Conservation (phyloP, 2,113 vertebrate genomes). For the Muscicapa adusta region DNA sequence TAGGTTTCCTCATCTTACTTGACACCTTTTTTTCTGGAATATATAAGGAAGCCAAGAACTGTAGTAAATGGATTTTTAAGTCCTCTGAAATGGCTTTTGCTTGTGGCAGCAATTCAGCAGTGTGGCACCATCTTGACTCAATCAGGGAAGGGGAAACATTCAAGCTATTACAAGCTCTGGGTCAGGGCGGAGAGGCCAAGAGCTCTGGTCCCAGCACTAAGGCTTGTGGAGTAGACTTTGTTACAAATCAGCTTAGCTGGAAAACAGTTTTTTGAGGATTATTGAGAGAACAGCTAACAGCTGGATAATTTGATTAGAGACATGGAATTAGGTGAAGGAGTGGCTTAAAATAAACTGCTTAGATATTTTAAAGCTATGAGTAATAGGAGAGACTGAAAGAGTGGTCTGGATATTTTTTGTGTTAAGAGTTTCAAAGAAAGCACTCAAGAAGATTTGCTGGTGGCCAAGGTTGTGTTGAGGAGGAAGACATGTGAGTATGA, state of each 20-base stretch:
- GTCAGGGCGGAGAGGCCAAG: neutral
- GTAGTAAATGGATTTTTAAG: neutral
- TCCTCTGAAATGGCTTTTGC: neutral
- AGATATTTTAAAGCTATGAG: slow-evolving; percentile 39
- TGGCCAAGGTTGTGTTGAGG: neutral
- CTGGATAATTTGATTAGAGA: slow-evolving; percentile 52
- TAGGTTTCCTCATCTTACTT: rapidly evolving
- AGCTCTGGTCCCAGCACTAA: neutral
- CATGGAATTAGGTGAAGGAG: slow-evolving; percentile 1
- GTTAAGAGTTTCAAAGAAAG: slow-evolving; percentile 26
- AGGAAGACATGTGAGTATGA: neutral
- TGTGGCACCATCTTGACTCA: rapidly evolving
- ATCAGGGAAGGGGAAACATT: neutral
- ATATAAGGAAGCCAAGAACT: neutral
- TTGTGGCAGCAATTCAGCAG: neutral
- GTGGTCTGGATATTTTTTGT: neutral
- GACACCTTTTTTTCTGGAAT: neutral
- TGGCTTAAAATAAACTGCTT: slow-evolving; percentile 49
- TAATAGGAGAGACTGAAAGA: neutral
- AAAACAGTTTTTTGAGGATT: slow-evolving; percentile 17
- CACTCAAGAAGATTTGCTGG: neutral
- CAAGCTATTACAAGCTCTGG: neutral
- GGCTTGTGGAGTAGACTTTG: neutral
- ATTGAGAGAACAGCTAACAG: slow-evolving; percentile 11
- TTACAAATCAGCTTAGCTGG: slow-evolving; percentile 60